Percentiles rank a stretch among this genome's conserved stretches.
Evolutionary conservation across 1,140 invertebrate species (phyloP).

Genomic region (Delia radicum): DNA sequence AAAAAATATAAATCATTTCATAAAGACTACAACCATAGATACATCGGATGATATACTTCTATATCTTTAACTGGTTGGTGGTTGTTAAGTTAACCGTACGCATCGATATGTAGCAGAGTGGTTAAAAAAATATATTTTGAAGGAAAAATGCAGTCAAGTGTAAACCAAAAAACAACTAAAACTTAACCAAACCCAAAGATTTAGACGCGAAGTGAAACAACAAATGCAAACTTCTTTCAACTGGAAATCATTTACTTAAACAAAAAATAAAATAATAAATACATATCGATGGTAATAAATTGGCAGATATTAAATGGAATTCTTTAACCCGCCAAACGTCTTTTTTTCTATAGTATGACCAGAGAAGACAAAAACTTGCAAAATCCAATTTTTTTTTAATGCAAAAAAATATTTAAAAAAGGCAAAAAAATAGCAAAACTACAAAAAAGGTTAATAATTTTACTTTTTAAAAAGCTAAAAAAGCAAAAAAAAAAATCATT

Average conservation of each 20-base stretch:
- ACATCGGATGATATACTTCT: neutral
- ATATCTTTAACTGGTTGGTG: neutral
- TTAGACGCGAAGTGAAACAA: constrained; percentile 1
- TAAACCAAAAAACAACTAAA: neutral
- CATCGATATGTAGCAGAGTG: neutral
- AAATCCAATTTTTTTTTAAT: too few relatives aligned
- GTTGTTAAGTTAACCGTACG: neutral
- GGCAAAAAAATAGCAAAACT: too few relatives aligned
- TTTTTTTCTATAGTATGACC: too few relatives aligned
- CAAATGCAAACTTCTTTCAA: neutral
- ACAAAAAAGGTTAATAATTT: too few relatives aligned
- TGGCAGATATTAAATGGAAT: too few relatives aligned
- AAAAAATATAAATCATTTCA: neutral
- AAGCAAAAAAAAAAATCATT: too few relatives aligned
- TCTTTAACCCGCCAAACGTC: too few relatives aligned
- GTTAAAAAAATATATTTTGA: neutral
- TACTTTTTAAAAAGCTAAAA: too few relatives aligned
- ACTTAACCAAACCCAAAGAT: neutral
- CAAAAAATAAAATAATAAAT: neutral
- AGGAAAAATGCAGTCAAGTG: neutral
- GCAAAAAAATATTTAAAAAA: too few relatives aligned
- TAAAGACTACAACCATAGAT: neutral
- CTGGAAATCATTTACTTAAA: neutral
- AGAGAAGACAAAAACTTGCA: too few relatives aligned
- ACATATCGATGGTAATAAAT: too few relatives aligned